Base-by-base conservation (phyloP, 37 sponge, comb jelly and placozoan genomes). In the Axinella damicornis region DNA sequence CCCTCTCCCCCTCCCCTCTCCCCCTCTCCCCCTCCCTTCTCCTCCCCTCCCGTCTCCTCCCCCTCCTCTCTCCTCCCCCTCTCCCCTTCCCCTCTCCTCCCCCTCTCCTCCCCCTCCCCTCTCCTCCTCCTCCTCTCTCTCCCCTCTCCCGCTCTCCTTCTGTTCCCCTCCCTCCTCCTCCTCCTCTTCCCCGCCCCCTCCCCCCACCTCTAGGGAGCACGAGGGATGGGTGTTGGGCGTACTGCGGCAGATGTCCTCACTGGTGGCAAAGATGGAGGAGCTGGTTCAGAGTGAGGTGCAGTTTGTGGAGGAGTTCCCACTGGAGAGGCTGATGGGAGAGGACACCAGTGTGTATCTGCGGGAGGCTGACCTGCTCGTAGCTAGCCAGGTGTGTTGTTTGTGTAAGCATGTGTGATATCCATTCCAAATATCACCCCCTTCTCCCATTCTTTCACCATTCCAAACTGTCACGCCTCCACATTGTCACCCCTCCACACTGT, bases 281-380 rank as follows among this genome's bases (percentile, higher is more conserved):
- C 19, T 85, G 41, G 32, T 76, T 19, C 1, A 25, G n/a, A 46
- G 69, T 33, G 58, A 65, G 69, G 69, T 53, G 15, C 6, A 0
- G 35, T 85, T 76, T 68, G 55, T 85, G 37, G 67, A 76, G 69
- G 67, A 19, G 37, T 76, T 77, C 40, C 85, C 85, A 16, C 69
- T 85, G 14, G 69, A 55, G 20, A 34, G 25, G 15, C 65, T 76
- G 35, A 54, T 85, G 35, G 55, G 53, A n/a, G 30, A 18, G 17
- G 77, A 85, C 12, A 58, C 69, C 19, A 30, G 33, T 9, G 77
- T 25, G 2, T 77, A 76, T 40, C 68, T 75, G 31, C 53, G 53
- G 69, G 85, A 85, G 58, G 69, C 57, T 2, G 77, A 85, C 40
- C 9, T 20, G 12, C 76, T 85, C 2, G 69, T 85, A 37, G 77